Evolutionary conservation across 2,113 vertebrate genomes (phyloP).

Genomic region (Tenebrosternarchus preto): DNA sequence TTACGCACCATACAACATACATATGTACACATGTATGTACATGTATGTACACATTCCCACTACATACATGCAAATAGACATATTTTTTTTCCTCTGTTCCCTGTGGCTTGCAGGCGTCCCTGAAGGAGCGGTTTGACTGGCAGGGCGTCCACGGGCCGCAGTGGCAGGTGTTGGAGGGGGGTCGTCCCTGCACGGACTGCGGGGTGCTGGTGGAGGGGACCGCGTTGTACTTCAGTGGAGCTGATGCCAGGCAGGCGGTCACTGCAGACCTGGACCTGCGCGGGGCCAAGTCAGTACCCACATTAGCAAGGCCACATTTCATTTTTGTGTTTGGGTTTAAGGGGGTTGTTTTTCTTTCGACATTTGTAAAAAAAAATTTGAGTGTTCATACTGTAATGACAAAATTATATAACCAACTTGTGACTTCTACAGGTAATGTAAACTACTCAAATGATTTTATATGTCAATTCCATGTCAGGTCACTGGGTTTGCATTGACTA

Average conservation of each 20-base stretch:
- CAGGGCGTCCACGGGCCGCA: slow-evolving; percentile 86
- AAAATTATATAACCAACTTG: too few relatives aligned
- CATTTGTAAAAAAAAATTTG: too few relatives aligned
- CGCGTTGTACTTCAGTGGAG: slow-evolving; percentile 90
- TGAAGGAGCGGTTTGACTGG: slow-evolving; percentile 97
- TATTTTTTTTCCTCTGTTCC: background rate
- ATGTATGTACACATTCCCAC: background rate
- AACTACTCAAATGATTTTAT: background rate
- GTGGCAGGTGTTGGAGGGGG: slow-evolving; percentile 94
- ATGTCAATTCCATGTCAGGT: background rate
- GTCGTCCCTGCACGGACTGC: slow-evolving; percentile 89
- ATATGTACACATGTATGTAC: too few relatives aligned
- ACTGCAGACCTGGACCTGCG: slow-evolving; percentile 92
- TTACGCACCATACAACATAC: too few relatives aligned
- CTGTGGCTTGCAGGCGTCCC: slow-evolving; percentile 79
- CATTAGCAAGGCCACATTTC: background rate
- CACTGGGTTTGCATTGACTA: background rate
- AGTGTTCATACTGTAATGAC: too few relatives aligned
- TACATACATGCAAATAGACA: background rate
- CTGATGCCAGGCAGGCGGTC: slow-evolving; percentile 89
- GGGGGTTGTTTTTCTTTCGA: too few relatives aligned
- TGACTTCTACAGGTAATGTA: too few relatives aligned
- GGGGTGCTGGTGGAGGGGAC: slow-evolving; percentile 92
- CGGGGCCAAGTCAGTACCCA: slow-evolving; percentile 87
- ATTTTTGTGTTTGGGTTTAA: background rate